Evolutionary conservation across 1,140 invertebrate genomes (phyloP), one percentile per base, ranked within the genome.

Genomic region (Centruroides sculpturatus): DNA sequence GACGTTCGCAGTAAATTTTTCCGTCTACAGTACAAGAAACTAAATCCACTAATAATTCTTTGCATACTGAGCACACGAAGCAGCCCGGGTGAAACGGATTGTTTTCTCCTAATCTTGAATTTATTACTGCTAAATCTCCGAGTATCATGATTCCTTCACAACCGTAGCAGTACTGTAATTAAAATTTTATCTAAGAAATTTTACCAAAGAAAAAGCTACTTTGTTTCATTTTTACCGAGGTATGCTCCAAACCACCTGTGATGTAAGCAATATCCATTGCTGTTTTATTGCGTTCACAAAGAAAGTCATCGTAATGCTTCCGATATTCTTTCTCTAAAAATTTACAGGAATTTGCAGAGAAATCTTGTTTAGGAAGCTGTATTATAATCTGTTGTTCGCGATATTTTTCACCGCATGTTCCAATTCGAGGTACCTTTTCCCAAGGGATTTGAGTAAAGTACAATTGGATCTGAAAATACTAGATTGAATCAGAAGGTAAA

Each of bases 351-450:
- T 85, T 82, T 65, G 89, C 75, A 12, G 89, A 87, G 48, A 97
- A 78, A 73, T 99, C 95, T 77, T 98, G 93, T 74, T 90, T 92
- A n/a, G 93, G 93, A 67, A 97, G 78, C 75, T 98, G 93, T 55
- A 81, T 78, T 57, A 91, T 85, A 63, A 98, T 76, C 75, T 93
- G 87, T 64, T 85, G 81, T 70, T 88, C 82, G 65, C 91, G 72
- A 73, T 83, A 78, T 70, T 85, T 79, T 74, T 92, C 86, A 41
- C 91, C 88, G 50, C 82, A 76, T 46, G 82, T 83, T 51, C 85
- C 85, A 54, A 87, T 70, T 66, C 82, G 79, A 34, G 89, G 88
- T 56, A 90, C 83, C 71, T 86, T 83, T 66, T 85, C 81, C 63
- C 82, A 76, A 35, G 87, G 86, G 69, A 91, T 71, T 74, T 82